phyloP scores from a whole-genome alignment of 2,113 vertebrate species.

The Piaya cayana region DNA sequence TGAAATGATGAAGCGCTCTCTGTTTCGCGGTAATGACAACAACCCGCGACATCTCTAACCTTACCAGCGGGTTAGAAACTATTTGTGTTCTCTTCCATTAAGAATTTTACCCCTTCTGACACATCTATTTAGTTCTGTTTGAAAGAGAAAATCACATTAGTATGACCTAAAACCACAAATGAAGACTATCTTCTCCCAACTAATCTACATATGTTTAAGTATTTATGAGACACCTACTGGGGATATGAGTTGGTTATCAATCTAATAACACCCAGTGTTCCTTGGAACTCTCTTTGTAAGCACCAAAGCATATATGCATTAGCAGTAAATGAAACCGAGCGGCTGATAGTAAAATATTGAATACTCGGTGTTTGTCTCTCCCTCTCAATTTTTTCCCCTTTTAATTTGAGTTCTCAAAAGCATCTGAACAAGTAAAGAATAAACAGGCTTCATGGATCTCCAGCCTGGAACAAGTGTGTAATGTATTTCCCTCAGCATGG shows the following conservation, averaged over 20 bases:
- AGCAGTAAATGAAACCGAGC: constrained; percentile 75
- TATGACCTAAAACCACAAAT: constrained; percentile 82
- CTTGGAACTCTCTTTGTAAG: constrained; percentile 75
- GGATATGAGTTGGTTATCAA: constrained; percentile 85
- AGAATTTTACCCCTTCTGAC: constrained; percentile 85
- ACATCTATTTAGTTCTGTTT: constrained; percentile 82
- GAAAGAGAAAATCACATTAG: constrained; percentile 81
- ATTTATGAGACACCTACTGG: constrained; percentile 86
- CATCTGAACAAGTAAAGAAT: constrained; percentile 39
- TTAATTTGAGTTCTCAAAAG: not conserved
- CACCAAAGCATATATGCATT: constrained; percentile 70
- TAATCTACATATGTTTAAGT: constrained; percentile 80
- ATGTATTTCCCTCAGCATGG: constrained; percentile 16
- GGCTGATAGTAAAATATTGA: constrained; percentile 61
- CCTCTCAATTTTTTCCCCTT: not conserved
- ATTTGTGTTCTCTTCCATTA: constrained; percentile 86
- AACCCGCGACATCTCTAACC: constrained; percentile 81
- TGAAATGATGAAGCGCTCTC: constrained; percentile 84
- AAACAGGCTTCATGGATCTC: constrained; percentile 36
- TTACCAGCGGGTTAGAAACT: constrained; percentile 82
- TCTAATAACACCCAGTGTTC: constrained; percentile 78
- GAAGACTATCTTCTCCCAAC: constrained; percentile 70
- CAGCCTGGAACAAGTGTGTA: not conserved
- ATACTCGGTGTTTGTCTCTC: not conserved
- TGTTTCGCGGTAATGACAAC: constrained; percentile 84